Conservation (phyloP, 2,113 vertebrate species). For the Tragelaphus scriptus region DNA sequence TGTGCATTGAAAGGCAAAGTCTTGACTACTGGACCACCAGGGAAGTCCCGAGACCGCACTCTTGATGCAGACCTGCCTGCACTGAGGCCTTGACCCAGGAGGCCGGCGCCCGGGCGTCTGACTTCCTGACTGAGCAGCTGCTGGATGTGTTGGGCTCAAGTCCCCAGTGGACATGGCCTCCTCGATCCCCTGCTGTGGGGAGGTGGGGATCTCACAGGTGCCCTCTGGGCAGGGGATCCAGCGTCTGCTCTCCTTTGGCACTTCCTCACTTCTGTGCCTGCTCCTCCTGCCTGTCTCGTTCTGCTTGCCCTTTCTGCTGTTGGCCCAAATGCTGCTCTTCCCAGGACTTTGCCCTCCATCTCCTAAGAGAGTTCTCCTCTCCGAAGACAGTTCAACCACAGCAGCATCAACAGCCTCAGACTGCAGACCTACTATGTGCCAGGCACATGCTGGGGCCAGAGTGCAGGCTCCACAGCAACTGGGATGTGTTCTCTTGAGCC, state of each 20-base stretch:
- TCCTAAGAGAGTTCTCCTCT: not conserved
- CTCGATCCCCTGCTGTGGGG: not conserved
- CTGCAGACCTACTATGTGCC: not conserved
- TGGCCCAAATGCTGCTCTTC: not conserved
- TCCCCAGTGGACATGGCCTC: rapidly evolving
- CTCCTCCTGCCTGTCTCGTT: not conserved
- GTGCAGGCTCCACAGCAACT: not conserved
- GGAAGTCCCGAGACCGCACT: not conserved
- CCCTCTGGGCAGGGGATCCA: not conserved
- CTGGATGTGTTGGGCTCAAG: not conserved
- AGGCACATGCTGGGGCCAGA: not conserved
- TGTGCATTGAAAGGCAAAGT: not conserved
- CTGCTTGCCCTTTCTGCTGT: not conserved
- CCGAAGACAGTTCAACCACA: not conserved
- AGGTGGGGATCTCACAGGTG: rapidly evolving
- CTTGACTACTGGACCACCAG: not conserved
- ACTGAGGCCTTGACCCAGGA: not conserved
- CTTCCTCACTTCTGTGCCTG: not conserved
- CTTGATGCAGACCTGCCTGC: not conserved
- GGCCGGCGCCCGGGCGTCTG: rapidly evolving
- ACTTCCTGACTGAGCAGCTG: not conserved
- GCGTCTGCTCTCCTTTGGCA: not conserved
- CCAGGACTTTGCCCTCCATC: not conserved
- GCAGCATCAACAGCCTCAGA: not conserved
- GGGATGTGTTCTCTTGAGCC: not conserved